phyloP scores from a whole-genome alignment of 2,888 invertebrate species.

The Trichogramma dendrolimi region DNA sequence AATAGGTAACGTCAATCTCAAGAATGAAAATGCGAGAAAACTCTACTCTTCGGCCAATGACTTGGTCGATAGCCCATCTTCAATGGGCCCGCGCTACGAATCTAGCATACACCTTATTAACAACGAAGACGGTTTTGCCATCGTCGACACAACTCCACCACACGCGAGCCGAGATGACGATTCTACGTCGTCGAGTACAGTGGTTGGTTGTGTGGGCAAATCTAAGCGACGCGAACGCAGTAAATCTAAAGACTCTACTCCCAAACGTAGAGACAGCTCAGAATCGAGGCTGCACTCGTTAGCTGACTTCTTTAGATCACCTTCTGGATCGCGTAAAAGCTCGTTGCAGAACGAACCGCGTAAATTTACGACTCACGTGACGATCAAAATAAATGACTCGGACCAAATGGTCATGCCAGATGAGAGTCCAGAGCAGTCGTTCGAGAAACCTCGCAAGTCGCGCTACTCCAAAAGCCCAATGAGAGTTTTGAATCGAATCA shows the following conservation, averaged over 20 bases:
- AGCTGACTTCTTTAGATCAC: conserved; percentile 49
- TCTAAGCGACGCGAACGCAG: conserved; percentile 47
- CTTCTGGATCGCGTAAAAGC: conserved; percentile 48
- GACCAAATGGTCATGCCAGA: conserved; percentile 38
- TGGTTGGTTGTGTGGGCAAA: conserved; percentile 36
- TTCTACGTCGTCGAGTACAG: conserved; percentile 40
- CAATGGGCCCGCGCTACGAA: too few relatives aligned
- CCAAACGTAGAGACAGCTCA: conserved; percentile 47
- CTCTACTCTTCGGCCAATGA: conserved; percentile 52
- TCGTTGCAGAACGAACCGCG: conserved; percentile 42
- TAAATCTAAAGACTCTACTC: conserved; percentile 45
- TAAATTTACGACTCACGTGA: conserved; percentile 38
- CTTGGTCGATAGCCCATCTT: conserved; percentile 39
- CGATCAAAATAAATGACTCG: conserved; percentile 42
- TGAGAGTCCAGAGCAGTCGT: conserved; percentile 47
- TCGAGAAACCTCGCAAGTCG: conserved; percentile 42
- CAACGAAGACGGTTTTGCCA: too few relatives aligned
- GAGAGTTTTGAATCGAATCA: conserved; percentile 45
- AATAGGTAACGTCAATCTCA: conserved; percentile 60
- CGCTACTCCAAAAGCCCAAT: conserved; percentile 47
- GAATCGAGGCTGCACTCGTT: conserved; percentile 46
- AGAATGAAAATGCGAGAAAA: conserved; percentile 47
- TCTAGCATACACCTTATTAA: too few relatives aligned
- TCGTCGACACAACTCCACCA: neutral
- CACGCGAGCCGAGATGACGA: conserved; percentile 23